Evolutionary conservation across 2,113 vertebrate genomes (phyloP).

Genomic region (Sus scrofa): DNA sequence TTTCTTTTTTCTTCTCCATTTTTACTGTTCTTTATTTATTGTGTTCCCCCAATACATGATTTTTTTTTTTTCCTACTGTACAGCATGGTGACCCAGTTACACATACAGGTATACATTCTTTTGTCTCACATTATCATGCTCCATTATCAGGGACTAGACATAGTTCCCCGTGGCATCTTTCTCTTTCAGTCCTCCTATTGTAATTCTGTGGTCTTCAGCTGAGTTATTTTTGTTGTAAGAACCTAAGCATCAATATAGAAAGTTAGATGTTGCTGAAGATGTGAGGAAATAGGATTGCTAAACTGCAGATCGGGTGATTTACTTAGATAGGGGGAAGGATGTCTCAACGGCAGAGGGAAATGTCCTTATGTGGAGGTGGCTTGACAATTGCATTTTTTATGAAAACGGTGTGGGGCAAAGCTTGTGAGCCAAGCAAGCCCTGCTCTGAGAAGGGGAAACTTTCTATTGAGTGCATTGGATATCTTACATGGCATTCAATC

Average conservation of each 20-base stretch:
- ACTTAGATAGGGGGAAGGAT: conserved; percentile 71
- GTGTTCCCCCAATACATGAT: no score
- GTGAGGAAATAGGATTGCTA: conserved; percentile 70
- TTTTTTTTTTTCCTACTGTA: no score
- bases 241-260: background rate
- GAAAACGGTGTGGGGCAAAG: conserved; percentile 78
- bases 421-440: background rate
- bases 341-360: conserved; percentile 76
- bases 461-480: background rate
- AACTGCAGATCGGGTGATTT: conserved; percentile 60
- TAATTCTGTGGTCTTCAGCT: background rate
- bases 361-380: conserved; percentile 37
- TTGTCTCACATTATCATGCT: no score
- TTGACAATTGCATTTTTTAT: conserved; percentile 61
- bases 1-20: no score
- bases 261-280: conserved; percentile 47
- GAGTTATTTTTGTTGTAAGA: background rate
- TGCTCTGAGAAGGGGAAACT: background rate
- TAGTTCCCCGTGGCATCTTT: no score
- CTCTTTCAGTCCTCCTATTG: background rate
- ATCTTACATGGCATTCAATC: background rate
- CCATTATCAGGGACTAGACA: no score
- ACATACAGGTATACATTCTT: no score
- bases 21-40: no score
- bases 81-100: no score